Base-by-base conservation (phyloP, 1,140 invertebrate genomes). In the Ceratosolen solmsi region DNA sequence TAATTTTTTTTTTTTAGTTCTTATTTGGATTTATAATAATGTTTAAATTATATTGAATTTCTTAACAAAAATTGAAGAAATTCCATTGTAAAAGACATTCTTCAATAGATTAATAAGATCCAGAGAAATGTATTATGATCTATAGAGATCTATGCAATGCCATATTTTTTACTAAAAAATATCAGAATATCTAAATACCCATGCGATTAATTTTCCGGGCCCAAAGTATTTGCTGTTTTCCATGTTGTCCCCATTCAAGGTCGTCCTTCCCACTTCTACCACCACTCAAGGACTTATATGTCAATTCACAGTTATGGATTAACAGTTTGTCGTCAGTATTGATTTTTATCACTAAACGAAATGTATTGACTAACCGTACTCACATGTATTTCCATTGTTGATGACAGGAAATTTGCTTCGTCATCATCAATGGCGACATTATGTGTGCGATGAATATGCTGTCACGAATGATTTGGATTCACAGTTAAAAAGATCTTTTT, bases 221-320 rank as follows among this genome's bases (percentile, higher is more conserved):
- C 41, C 54, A n/a, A 1, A 41, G 68, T 49, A 51, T 49, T 15
- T 63, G 70, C 41, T 54, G 70, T 80, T 73, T 80, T 60, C 70
- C 36, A 72, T 49, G 65, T 58, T 65, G 38, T 60, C 11, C 11
- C 36, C 58, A 25, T 15, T 25, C 63, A 71, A 71, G 63, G 22
- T 54, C 46, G 33, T 17, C 60, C 7, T 68, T 58, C 25, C 20
- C 30, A 22, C 51, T 33, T 2, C 15, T 49, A 72, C 20, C 36
- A 30, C 33, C 25, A 5, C 4, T 36, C 71, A 74, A 74, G 71
- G 71, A 30, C 79, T 41, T 33, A 30, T n/a, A 27, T 72, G 70
- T 72, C 68, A 72, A 79, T 72, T 72, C 51, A 7, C 49, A 22
- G 70, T 79, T 72, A 25, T 46, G 49, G 13, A 56, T 36, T 5